Evolutionary conservation across 1,140 invertebrate species (phyloP), one percentile per base, ranked within the genome.

Genomic region (Nephila pilipes): DNA sequence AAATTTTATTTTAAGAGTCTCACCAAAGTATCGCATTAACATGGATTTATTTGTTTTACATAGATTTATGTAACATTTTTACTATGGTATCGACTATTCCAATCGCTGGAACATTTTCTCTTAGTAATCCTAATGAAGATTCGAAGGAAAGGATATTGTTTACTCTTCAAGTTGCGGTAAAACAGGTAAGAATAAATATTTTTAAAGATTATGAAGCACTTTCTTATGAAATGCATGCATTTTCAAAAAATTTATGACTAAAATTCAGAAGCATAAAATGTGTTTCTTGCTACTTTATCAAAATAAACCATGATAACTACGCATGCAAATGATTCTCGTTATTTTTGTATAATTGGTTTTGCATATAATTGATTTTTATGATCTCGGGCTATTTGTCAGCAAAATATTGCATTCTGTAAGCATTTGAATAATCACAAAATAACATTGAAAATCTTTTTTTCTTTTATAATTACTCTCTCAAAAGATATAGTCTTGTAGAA

Each of bases 11-110:
- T 75, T 14, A 12, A 36, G 29, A 32, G 20, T 36, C 25, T 29
- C 3, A 46, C 5, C 4, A 18, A 75, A 75, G 6, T 32, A 32
- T 75, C 32, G 8, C 29, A 32, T 32, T 36, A 32, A 14, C 3
- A 75, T 75, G 69, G 10, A 32, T 75, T 18, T 69, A 14, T 75
- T 16, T 75, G 69, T 36, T 75, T 36, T 36, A 75, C 69, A 18
- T 75, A 75, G 16, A 75, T 75, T 75, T 36, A 75, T 32, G 69
- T 75, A 36, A 75, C 18, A 60, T 36, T 38, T 38, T 87, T 87
- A 87, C 55, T 87, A 93, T 93, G 92, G 79, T 93, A 57, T 93
- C 92, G 3, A 93, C 85, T 65, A 93, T 93, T 32, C 87, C 92
- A 36, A 57, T 93, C 12, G 32, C 85, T 81, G 58, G 75, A 29